Evolutionary conservation across 1,140 invertebrate genomes (phyloP).

Genomic region (Polypedilum pembai): DNA sequence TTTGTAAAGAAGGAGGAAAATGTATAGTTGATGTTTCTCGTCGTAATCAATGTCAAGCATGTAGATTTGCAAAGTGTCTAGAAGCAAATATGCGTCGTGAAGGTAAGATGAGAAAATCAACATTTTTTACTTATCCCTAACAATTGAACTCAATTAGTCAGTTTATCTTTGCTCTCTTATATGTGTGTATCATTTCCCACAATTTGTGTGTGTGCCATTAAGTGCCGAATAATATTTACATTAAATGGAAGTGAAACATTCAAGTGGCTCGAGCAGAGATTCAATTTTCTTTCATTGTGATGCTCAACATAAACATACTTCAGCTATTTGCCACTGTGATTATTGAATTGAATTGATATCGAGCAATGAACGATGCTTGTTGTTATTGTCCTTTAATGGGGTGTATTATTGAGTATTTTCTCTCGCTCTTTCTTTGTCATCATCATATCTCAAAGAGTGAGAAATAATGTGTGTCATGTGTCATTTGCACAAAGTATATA

Average conservation of each 20-base stretch:
- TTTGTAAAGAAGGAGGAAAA: conserved; percentile 82
- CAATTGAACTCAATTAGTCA: conserved; percentile 23
- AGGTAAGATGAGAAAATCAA: conserved; percentile 54
- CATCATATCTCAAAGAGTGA: background rate
- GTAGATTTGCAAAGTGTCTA: conserved; percentile 86
- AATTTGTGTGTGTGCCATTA: background rate
- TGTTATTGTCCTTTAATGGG: conserved; percentile 19
- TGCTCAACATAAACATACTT: conserved; percentile 18
- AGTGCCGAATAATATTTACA: conserved; percentile 22
- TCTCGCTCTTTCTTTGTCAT: background rate
- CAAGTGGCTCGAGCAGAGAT: background rate
- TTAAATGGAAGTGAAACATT: conserved; percentile 23
- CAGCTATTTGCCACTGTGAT: background rate
- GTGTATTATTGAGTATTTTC: background rate
- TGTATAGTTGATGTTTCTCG: conserved; percentile 88
- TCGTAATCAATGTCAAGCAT: conserved; percentile 92
- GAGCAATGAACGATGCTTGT: background rate
- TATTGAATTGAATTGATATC: background rate
- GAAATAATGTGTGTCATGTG: background rate
- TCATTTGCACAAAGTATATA: conserved; percentile 1
- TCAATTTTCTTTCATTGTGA: conserved; percentile 24
- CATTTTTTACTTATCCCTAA: background rate
- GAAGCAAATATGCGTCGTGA: conserved; percentile 92
- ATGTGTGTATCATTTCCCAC: conserved; percentile 17
- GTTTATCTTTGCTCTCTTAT: background rate